These are phyloP conservation scores for Lepus europaeus DNA, from an alignment of 2,113 vertebrate species.

Conservation along the genomic window DNA sequence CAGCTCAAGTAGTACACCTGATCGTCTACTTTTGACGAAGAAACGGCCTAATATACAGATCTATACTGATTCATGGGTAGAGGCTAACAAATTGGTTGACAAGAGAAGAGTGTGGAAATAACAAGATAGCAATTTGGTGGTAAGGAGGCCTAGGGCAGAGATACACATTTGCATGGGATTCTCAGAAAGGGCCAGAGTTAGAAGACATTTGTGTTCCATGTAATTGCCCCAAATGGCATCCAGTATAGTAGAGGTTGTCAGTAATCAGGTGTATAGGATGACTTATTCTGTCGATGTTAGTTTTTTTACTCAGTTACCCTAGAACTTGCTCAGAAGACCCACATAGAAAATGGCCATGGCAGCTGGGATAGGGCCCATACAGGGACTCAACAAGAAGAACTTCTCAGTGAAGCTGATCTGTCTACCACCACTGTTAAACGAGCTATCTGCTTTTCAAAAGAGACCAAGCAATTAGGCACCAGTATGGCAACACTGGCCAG, in stretches of 20 bases:
- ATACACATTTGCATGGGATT: background rate
- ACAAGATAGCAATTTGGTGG: conserved; percentile 20
- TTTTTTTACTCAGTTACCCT: background rate
- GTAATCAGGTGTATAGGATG: conserved; percentile 11
- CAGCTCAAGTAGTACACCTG: background rate
- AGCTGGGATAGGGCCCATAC: background rate
- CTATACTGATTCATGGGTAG: background rate
- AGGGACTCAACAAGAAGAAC: background rate
- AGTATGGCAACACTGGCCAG: background rate
- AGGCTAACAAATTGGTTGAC: conserved; percentile 12
- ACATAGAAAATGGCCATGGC: conserved; percentile 12
- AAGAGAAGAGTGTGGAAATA: conserved; percentile 40
- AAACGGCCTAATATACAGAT: conserved; percentile 6
- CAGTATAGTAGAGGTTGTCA: background rate
- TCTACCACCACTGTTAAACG: background rate
- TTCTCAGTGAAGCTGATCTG: conserved; percentile 39
- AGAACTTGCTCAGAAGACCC: background rate
- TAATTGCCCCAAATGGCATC: background rate
- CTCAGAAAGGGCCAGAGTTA: conserved; percentile 15
- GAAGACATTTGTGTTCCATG: conserved; percentile 8
- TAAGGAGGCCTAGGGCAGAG: background rate
- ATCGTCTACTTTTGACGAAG: conserved; percentile 31
- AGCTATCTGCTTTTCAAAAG: background rate
- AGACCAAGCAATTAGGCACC: conserved; percentile 6
- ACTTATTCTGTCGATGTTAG: conserved; percentile 33